These are phyloP conservation scores for Gymnodraco acuticeps DNA, from an alignment of 2,797 vertebrate genomes.

Conservation along the genomic window DNA sequence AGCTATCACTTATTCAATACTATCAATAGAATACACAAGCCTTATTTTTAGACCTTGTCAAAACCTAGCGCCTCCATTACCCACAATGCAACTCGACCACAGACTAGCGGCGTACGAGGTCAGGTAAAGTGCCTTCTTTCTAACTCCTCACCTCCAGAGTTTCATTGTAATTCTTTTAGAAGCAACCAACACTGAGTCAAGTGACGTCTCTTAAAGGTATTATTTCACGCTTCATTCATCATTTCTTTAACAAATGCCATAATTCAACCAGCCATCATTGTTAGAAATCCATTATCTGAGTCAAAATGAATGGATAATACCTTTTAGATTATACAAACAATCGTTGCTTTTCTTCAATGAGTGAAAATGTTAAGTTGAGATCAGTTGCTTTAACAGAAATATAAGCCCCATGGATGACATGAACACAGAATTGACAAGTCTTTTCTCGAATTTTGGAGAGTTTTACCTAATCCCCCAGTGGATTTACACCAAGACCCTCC, in stretches of 20 bases:
- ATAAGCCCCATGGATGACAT: conserved; percentile 10
- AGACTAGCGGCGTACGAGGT: background rate
- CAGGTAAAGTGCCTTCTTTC: background rate
- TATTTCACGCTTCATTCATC: background rate
- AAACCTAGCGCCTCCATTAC: background rate
- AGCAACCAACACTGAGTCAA: background rate
- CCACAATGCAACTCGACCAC: background rate
- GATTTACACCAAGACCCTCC: conserved; percentile 25
- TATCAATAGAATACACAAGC: no score
- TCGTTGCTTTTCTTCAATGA: background rate
- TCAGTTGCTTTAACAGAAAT: conserved; percentile 6
- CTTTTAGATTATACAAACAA: background rate
- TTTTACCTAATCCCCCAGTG: conserved; percentile 15
- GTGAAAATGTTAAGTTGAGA: background rate
- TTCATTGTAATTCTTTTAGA: background rate
- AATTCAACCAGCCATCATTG: conserved; percentile 6
- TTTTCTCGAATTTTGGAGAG: background rate
- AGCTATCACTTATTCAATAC: no score
- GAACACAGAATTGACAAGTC: background rate
- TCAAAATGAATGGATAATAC: background rate
- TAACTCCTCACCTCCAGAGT: background rate
- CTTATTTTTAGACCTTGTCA: no score
- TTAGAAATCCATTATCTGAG: conserved; percentile 1
- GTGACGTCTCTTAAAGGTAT: background rate
- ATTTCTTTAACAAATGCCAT: background rate